A percentile compares a stretch with the other conserved stretches of the same genome.
Evolutionary conservation across 2,888 invertebrate species (phyloP).

Genomic region (Hermaeophaga mercurialis): DNA sequence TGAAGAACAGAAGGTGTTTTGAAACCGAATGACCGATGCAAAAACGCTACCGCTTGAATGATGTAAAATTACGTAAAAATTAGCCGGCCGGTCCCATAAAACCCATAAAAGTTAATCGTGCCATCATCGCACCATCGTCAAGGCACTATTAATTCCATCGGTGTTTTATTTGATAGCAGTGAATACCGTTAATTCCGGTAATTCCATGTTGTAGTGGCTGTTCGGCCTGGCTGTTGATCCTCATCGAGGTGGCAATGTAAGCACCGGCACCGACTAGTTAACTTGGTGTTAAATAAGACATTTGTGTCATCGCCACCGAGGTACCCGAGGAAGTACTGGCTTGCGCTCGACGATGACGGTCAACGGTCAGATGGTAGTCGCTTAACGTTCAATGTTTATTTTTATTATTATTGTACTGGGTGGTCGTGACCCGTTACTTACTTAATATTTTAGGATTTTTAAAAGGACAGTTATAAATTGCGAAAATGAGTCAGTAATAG

Average conservation of each 20-base stretch:
- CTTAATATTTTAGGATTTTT: no score
- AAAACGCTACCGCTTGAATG: background rate
- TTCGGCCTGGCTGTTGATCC: constrained; percentile 8
- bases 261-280: constrained; percentile 32
- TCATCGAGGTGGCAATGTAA: constrained; percentile 30
- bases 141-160: constrained; percentile 31
- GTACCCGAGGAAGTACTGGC: constrained; percentile 26
- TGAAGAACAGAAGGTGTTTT: no score
- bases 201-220: constrained; percentile 29
- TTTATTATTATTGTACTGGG: no score
- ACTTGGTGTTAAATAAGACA: constrained; percentile 43
- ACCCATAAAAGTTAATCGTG: constrained; percentile 14
- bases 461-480: no score
- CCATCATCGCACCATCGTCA: constrained; percentile 14
- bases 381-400: background rate
- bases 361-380: background rate
- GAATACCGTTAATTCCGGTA: constrained; percentile 36
- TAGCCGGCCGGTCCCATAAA: constrained; percentile 15
- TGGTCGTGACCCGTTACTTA: no score
- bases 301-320: constrained; percentile 41
- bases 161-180: constrained; percentile 30
- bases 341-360: background rate
- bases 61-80: constrained; percentile 9
- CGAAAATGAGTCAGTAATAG: no score
- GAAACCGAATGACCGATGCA: no score